Conservation (phyloP, 2,113 vertebrate genomes). For the Lanius collurio region DNA sequence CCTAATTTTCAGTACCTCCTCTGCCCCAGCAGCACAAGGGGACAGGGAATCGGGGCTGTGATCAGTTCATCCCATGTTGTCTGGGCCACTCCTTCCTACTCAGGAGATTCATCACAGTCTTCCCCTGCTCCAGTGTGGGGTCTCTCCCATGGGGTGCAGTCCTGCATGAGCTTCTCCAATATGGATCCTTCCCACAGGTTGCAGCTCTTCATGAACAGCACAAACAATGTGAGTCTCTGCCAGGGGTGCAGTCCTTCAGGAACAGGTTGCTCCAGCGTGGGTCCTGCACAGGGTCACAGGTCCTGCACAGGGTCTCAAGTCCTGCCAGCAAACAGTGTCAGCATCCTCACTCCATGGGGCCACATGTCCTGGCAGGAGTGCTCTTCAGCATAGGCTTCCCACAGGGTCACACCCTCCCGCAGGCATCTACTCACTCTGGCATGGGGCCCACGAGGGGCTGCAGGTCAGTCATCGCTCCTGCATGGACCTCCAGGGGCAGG, state of each 20-base stretch:
- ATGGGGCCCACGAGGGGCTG: not conserved
- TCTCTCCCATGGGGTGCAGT: not conserved
- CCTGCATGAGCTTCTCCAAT: not conserved
- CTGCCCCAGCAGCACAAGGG: not conserved
- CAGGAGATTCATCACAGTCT: not conserved
- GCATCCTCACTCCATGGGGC: not conserved
- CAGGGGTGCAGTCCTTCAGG: not conserved
- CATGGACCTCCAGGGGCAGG: too few relatives aligned
- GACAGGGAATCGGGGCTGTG: not conserved
- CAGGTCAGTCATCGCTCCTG: too few relatives aligned
- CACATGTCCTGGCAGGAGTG: not conserved
- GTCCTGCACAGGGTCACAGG: accelerated
- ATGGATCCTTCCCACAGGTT: not conserved
- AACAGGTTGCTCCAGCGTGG: not conserved
- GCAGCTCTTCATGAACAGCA: not conserved
- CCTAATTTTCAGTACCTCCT: not conserved
- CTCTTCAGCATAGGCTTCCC: not conserved
- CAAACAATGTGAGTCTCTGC: not conserved
- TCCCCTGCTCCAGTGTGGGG: not conserved
- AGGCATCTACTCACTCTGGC: not conserved
- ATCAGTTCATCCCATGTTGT: not conserved
- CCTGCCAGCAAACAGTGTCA: not conserved
- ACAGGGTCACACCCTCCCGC: not conserved
- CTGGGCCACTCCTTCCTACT: not conserved
- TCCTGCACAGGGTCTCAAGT: accelerated